These are phyloP conservation scores for Schizopygopsis malacanthus DNA, from an alignment of 2,797 vertebrate genomes.

Conservation along the genomic window DNA sequence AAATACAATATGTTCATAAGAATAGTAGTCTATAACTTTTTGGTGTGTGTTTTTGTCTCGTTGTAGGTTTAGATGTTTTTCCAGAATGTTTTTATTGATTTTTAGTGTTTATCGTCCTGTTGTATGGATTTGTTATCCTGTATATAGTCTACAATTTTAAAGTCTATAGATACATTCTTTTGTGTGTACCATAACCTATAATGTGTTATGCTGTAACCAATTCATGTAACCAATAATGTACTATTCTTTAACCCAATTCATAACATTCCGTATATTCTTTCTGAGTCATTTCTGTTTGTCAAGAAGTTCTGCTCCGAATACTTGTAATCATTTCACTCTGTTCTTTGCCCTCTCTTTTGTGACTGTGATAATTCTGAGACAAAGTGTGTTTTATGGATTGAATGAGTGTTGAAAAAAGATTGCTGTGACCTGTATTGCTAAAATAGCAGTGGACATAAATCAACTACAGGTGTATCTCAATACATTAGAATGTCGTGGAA, in stretches of 20 bases:
- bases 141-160: not conserved
- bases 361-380: constrained; percentile 14
- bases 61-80: not conserved
- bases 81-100: not conserved
- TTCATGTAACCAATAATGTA: not conserved
- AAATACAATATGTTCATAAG: not conserved
- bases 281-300: not conserved
- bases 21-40: not conserved
- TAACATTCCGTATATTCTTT: not conserved
- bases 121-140: not conserved
- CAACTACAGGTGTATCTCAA: not conserved
- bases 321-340: constrained; percentile 11
- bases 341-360: constrained; percentile 48
- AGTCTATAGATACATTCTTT: not conserved
- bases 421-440: constrained; percentile 14
- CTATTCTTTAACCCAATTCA: not conserved
- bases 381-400: constrained; percentile 27
- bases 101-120: not conserved
- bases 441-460: constrained; percentile 30
- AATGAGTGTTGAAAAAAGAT: constrained; percentile 8
- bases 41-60: not conserved
- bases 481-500: too few species aligned
- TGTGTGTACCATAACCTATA: not conserved
- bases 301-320: not conserved
- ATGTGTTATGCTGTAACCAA: not conserved